Base-by-base conservation (phyloP, 2,113 vertebrate species). In the Actenoides lindsayi region DNA sequence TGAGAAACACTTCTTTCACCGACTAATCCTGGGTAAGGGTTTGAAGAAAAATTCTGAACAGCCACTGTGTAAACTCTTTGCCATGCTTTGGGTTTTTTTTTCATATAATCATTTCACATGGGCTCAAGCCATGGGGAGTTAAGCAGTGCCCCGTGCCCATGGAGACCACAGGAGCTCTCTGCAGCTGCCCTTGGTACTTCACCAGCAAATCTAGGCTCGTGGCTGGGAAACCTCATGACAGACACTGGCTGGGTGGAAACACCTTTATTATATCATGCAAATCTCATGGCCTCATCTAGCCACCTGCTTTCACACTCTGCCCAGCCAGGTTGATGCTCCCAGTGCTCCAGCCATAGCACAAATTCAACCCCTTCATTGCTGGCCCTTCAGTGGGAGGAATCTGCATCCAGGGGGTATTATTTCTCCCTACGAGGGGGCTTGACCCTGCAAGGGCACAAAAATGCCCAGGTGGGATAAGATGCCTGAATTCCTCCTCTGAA, bases 141-240 rank as follows among this genome's bases (percentile, higher is more conserved):
- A 85, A 57, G 46, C n/a, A 3, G 2, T 2, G 1, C 12, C 56
- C 2, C 1, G 16, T 51, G 42, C 44, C n/a, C 0, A 0, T 8
- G 25, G 23, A 46, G 76, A 54, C 25, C n/a, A 19, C 16, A 24
- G 37, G 35, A 71, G 39, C 20, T 83, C 70, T 54, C 53, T 69
- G 67, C 37, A 83, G n/a, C 80, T 64, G 44, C 48, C 60, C 41
- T 48, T 13, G 5, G 54, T 54, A 31, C 70, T 78, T 86, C 56
- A 39, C 31, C 81, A 44, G 64, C 17, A 76, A 86, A 95, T 39
- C 17, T 23, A 59, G 54, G 37, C 59, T 81, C 0, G 1, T 44
- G 90, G 65, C 71, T 90, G 41, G 54, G 48, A 80, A 74, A 54
- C 56, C 54, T 81, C 30, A 7, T 35, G 56, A 51, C 42, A 86